Evolutionary conservation across 2,888 invertebrate species (phyloP), one percentile per base, ranked within the genome.

Genomic region (Bruchidius siliquastri): DNA sequence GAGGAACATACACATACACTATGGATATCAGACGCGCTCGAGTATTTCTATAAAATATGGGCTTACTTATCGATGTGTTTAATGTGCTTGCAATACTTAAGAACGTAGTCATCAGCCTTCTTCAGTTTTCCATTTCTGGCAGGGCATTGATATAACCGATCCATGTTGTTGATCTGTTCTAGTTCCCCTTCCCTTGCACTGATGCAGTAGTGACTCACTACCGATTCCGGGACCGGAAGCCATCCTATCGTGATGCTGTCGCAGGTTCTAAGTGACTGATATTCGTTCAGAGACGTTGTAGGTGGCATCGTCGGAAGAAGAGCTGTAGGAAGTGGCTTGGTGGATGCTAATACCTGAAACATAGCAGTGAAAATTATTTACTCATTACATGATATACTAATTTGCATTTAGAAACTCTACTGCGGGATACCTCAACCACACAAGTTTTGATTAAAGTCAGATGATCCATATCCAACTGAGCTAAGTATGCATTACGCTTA

Each of bases 161-260:
- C 49, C 6, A 49, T 49, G 78, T 88, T 88, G 0, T 87, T 86
- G 70, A 84, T 82, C 69, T 80, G 72, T 76, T 84, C 81, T 69
- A 82, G 77, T 76, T 83, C 82, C 0, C 83, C 83, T 76, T 87
- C 87, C 72, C 85, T 85, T 1, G 86, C 85, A 66, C 84, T 82
- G 49, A 88, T 79, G 76, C 88, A 88, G 79, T 88, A 88, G 70
- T 71, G 74, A 4, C 71, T 70, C 13, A 22, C 8, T 20, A 68
- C 69, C 22, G 21, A 71, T 83, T 88, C 89, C 0, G 88, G 88
- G 0, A 89, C 87, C 3, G 89, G 87, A 74, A 89, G 84, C 91
- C 91, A 91, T 22, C 90, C 89, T 20, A 91, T 87, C 20, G 88
- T 89, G 0, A 88, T 87, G n/a, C 89, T 87, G 72, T 88, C 86